Evolutionary conservation across 2,113 vertebrate species (phyloP).

Genomic region (Oostethus manadensis): DNA sequence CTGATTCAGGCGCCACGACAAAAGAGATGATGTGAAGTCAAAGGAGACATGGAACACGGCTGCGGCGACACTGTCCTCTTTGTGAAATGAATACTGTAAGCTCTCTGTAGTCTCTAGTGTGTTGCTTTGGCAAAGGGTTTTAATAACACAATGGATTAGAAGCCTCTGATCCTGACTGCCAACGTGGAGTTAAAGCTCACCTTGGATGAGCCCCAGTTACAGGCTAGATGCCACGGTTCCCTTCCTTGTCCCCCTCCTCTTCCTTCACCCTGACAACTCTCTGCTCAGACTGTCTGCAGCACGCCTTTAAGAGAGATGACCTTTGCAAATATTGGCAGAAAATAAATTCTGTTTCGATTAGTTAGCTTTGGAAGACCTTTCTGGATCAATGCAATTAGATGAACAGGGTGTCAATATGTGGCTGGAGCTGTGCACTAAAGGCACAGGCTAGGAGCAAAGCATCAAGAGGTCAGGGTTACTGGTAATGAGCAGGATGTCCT

Average conservation of each 20-base stretch:
- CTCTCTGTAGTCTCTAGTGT: conserved; percentile 64
- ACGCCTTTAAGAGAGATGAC: conserved; percentile 66
- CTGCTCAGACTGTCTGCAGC: conserved; percentile 24
- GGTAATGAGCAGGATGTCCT: conserved; percentile 54
- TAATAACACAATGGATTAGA: conserved; percentile 69
- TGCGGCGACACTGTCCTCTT: conserved; percentile 64
- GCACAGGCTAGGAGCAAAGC: conserved; percentile 25
- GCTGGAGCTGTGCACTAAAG: conserved; percentile 36
- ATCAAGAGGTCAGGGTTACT: conserved; percentile 55
- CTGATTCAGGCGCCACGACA: conserved; percentile 65
- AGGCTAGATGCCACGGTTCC: conserved; percentile 38
- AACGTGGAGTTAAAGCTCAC: conserved; percentile 59
- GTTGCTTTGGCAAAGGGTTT: conserved; percentile 60
- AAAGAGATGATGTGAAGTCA: conserved; percentile 67
- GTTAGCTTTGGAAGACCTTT: conserved; percentile 73
- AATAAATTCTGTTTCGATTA: conserved; percentile 76
- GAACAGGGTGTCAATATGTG: conserved; percentile 63
- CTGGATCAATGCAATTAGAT: conserved; percentile 71
- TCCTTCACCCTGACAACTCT: conserved; percentile 18
- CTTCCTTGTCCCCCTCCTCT: conserved; percentile 19
- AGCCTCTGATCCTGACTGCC: conserved; percentile 52
- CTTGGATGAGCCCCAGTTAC: conserved; percentile 55
- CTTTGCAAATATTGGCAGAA: conserved; percentile 76
- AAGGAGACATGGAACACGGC: conserved; percentile 61
- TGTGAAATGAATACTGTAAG: conserved; percentile 67